Base-by-base conservation (phyloP, 2,113 vertebrate genomes). In the Lepisosteus osseus region DNA sequence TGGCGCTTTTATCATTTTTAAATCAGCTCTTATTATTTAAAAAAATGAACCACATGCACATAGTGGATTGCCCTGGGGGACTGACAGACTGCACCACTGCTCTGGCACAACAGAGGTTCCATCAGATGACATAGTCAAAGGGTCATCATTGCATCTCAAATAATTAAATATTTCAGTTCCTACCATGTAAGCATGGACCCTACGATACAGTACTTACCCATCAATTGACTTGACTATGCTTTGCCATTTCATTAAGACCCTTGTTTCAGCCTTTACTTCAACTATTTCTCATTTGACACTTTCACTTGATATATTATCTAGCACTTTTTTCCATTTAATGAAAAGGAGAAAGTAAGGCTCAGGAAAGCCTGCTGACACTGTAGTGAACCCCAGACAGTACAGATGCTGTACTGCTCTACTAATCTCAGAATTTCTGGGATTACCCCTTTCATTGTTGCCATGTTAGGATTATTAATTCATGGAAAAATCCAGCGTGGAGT, bases 21-120 rank as follows among this genome's bases (percentile, higher is more conserved):
- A 79, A 83, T 76, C 77, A 71, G 81, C 74, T 78, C 84, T 78
- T 82, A 78, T 72, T 72, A 59, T 15, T 43, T 62, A 72, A 75
- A 77, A 68, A 77, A 69, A 77, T 79, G 78, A 84, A 79, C 83
- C 83, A 78, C 83, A 72, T 79, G 77, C 84, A 83, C 80, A 87
- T 85, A 90, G 83, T 43, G 15, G 64, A 61, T 71, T 79, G 83
- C 87, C 92, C 4, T 0, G 69, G 84, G 93, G 86, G 3, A 79
- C 51, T 57, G 12, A n/a, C 65, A 54, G 55, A 72, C 75, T 0
- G 0, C 72, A 54, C 47, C 77, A 72, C 75, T 56, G 45, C 64
- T 62, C 65, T 59, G 51, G 69, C 45, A 66, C 72, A 61, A 74
- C 59, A 71, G 45, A 40, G 43, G 41, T 76, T 80, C 68, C 78